Base-by-base conservation (phyloP, 1,140 invertebrate species). In the Eueides isabella region DNA sequence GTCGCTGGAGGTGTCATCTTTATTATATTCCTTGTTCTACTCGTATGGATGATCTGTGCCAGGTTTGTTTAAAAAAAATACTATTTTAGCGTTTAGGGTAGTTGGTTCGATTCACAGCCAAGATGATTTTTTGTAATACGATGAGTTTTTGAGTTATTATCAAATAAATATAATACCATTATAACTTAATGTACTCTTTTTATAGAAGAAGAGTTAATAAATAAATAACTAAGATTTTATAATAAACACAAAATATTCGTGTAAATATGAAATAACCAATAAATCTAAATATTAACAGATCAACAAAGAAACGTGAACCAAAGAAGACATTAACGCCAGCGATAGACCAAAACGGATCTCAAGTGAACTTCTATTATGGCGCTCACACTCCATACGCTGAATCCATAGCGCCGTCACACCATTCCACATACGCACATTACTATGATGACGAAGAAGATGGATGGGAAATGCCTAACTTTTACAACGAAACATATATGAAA, bases 381-480 rank as follows among this genome's bases (percentile, higher is more conserved):
- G 97, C 97, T 1, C 94, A 95, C 76, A 97, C 97, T 1, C 98
- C 98, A 0, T 99, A 98, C 91, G 98, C 98, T 28, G 98, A 98
- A 88, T 98, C 97, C 31, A 98, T 98, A 80, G 98, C 98, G 0
- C 98, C 98, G 0, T 98, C 98, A 1, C 98, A 98, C 91, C 98
- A 99, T 85, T 98, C 97, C 41, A 98, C 97, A 0, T 99, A 99
- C 87, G 98, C 98, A 19, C 98, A 98, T 88, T 99, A 98, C 89
- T 99, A 98, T 82, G 97, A 98, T 88, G 97, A 98, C 80, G 98
- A 99, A 86, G 98, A 98, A 87, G 98, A 98, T 79, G 98, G 98
- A 14, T 98, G 98, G 98, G 98, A 98, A 87, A 98, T 99, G 98
- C 98, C 98, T 0, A 98, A 98, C 90, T 98, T 98, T 89, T 99